A percentile compares a stretch with the other conserved stretches of the same genome.
Conservation (phyloP, 2,888 invertebrate species). For the Polydrusus pterygomalis region DNA sequence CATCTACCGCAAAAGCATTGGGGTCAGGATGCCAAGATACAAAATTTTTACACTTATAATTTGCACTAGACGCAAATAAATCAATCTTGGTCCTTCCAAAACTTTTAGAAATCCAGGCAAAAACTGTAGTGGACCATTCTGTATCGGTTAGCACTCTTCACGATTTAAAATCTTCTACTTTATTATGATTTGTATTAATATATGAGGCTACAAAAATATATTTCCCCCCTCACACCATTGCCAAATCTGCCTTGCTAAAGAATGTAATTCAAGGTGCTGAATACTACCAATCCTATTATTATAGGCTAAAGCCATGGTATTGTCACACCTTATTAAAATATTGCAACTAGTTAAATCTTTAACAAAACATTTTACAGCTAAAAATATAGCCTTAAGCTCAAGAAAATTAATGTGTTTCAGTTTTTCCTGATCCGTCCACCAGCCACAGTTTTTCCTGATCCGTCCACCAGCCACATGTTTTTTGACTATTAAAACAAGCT, state of each 20-base stretch:
- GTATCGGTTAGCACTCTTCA: too few species aligned
- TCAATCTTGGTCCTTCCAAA: too few species aligned
- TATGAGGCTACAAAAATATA: too few species aligned
- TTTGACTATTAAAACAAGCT: constrained; percentile 42
- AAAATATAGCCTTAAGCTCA: constrained; percentile 57
- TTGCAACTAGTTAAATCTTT: constrained; percentile 26
- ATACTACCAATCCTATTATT: constrained; percentile 45
- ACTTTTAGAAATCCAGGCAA: too few species aligned
- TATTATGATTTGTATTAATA: too few species aligned
- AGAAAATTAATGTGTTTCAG: constrained; percentile 57
- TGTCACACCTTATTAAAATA: constrained; percentile 40
- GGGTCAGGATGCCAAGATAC: too few species aligned
- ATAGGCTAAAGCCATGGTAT: constrained; percentile 40
- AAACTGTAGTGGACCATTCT: too few species aligned
- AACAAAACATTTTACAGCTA: constrained; percentile 57
- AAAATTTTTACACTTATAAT: too few species aligned
- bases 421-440: constrained; percentile 53
- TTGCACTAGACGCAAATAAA: too few species aligned
- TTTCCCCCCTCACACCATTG: constrained; percentile 41
- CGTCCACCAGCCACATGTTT: constrained; percentile 53
- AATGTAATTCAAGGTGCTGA: constrained; percentile 15
- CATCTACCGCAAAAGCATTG: too few species aligned
- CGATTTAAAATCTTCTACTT: too few species aligned
- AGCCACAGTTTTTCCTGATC: constrained; percentile 49
- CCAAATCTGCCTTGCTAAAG: constrained; percentile 36